Conservation (phyloP, 2,113 vertebrate genomes). For the Passer montanus region DNA sequence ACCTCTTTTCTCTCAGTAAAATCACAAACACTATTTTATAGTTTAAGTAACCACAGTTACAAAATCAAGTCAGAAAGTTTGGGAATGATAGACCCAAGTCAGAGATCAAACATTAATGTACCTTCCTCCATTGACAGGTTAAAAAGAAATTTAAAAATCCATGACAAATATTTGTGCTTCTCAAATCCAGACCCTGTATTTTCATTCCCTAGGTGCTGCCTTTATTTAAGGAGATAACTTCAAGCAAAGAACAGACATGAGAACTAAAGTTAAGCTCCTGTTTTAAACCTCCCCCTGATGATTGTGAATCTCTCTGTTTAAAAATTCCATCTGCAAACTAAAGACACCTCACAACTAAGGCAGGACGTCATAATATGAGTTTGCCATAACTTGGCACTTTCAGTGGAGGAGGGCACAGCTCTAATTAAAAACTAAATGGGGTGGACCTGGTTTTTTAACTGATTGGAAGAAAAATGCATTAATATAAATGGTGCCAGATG, state of each 20-base stretch:
- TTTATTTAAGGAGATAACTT: not conserved
- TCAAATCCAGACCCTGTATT: not conserved
- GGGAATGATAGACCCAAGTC: not conserved
- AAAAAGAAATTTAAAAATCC: not conserved
- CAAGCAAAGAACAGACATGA: not conserved
- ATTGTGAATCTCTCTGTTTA: not conserved
- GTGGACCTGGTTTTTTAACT: not conserved
- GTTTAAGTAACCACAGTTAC: not conserved
- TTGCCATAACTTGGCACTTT: not conserved
- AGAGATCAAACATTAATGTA: not conserved
- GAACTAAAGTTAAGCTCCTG: not conserved
- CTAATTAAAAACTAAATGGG: not conserved
- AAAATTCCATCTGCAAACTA: not conserved
- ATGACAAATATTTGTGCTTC: not conserved
- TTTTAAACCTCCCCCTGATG: not conserved
- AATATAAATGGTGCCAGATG: not conserved
- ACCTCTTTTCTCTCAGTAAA: not conserved
- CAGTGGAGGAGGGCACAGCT: not conserved
- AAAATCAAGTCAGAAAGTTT: not conserved
- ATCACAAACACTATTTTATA: not conserved
- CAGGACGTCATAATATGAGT: not conserved
- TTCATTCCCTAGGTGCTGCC: not conserved
- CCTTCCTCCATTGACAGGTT: rapidly evolving
- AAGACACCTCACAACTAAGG: not conserved
- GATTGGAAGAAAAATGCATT: not conserved